phyloP scores from a whole-genome alignment of 2,888 invertebrate genomes.

The Agonopterix subpropinquella region DNA sequence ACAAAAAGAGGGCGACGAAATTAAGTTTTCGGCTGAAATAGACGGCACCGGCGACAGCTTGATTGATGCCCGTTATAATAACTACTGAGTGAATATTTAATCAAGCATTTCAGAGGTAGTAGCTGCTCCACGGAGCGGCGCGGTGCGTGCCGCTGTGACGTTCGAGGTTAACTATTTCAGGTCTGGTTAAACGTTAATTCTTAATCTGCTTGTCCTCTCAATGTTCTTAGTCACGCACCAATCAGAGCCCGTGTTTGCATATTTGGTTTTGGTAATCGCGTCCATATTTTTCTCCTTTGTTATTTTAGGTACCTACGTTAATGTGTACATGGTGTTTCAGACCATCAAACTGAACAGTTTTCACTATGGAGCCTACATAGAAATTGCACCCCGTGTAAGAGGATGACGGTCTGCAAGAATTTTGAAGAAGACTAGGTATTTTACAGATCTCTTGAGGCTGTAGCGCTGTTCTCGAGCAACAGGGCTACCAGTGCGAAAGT shows the following conservation, averaged over 20 bases:
- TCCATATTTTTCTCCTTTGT: conserved; percentile 5
- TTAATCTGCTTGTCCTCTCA: conserved; percentile 48
- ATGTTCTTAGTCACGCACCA: conserved; percentile 45
- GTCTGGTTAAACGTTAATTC: conserved; percentile 46
- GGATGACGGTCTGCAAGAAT: no score
- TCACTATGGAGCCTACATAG: no score
- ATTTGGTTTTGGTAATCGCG: conserved; percentile 12
- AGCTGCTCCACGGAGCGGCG: conserved; percentile 49
- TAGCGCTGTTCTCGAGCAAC: no score
- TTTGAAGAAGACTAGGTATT: no score
- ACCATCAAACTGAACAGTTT: no score
- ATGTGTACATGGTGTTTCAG: no score
- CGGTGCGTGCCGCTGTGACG: conserved; percentile 55
- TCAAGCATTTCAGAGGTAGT: conserved; percentile 35
- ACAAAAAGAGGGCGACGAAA: conserved; percentile 42
- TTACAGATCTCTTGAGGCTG: no score
- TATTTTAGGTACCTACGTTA: not conserved
- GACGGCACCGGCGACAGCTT: conserved; percentile 55
- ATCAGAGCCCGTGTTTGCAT: conserved; percentile 33
- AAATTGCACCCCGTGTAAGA: no score
- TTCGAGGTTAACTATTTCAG: conserved; percentile 58
- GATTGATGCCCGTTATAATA: conserved; percentile 63
- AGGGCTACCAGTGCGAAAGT: no score
- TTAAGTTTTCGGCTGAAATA: conserved; percentile 61
- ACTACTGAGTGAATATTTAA: conserved; percentile 62